Percentiles rank a stretch among this genome's conserved stretches.
These are phyloP conservation scores for Stenchaetothrips biformis DNA, from an alignment of 2,888 invertebrate genomes.

Conservation along the genomic window DNA sequence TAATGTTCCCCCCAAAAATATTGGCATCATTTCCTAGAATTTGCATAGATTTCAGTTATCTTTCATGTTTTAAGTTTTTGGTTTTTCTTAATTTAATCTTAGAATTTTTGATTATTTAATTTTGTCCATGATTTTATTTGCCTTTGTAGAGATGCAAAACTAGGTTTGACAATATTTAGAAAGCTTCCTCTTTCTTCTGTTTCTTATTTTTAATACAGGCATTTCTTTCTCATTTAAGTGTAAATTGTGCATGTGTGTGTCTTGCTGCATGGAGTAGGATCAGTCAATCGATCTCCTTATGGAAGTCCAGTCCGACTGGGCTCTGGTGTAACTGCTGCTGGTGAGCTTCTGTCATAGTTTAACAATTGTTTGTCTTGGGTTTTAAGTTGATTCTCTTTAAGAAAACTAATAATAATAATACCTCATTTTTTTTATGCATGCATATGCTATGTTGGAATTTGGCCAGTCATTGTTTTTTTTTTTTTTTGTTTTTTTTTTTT, in stretches of 20 bases:
- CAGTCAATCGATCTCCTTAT: slow-evolving; percentile 42
- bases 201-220: not conserved
- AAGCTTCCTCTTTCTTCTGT: not conserved
- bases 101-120: slow-evolving; percentile 1
- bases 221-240: slow-evolving; percentile 31
- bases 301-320: slow-evolving; percentile 44
- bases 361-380: not conserved
- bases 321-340: slow-evolving; percentile 40
- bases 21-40: not conserved
- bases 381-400: not conserved
- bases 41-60: too few species aligned
- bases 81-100: not conserved
- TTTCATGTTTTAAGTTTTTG: too few species aligned
- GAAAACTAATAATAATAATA: not conserved
- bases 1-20: not conserved
- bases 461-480: not conserved
- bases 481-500: too few species aligned
- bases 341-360: slow-evolving; percentile 34
- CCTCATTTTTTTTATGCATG: not conserved
- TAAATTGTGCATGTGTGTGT: slow-evolving; percentile 27
- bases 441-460: not conserved
- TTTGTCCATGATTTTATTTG: not conserved
- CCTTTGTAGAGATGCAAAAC: not conserved
- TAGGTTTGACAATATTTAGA: not conserved
- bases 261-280: slow-evolving; percentile 40